phyloP scores from a whole-genome alignment of 2,797 vertebrate species.

The Pseudocheirus occidentalis region DNA sequence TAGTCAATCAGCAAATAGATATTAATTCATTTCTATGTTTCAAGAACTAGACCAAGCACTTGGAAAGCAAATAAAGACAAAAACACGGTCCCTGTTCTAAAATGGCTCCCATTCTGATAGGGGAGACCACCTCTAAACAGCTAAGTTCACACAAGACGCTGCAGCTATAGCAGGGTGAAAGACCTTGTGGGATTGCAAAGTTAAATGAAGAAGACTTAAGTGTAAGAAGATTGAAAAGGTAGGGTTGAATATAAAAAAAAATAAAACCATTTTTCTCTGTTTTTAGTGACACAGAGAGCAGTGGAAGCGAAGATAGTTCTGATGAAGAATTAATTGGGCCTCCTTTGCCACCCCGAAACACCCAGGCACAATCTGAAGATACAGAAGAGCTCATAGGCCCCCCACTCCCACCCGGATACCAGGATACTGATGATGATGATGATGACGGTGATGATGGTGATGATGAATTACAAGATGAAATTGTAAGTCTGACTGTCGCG shows the following conservation, averaged over 20 bases:
- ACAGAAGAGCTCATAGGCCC: conserved; percentile 85
- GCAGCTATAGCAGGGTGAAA: not conserved
- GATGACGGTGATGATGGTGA: conserved; percentile 84
- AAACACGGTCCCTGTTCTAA: not conserved
- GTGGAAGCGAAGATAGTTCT: conserved; percentile 85
- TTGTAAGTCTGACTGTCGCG: conserved; percentile 82
- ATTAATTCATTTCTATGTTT: not conserved
- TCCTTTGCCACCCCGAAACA: conserved; percentile 80
- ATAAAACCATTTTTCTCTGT: conserved; percentile 60
- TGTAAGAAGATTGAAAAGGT: conserved; percentile 4
- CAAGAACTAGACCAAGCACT: not conserved
- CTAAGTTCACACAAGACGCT: not conserved
- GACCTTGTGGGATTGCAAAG: not conserved
- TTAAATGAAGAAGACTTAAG: not conserved
- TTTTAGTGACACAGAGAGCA: conserved; percentile 73
- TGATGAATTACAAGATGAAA: conserved; percentile 83
- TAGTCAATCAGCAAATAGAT: not conserved
- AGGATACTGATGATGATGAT: conserved; percentile 78
- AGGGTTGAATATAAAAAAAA: not conserved
- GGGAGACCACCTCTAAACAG: not conserved
- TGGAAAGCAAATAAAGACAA: not conserved
- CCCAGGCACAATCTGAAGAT: conserved; percentile 61
- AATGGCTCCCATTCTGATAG: not conserved
- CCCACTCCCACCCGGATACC: conserved; percentile 88
- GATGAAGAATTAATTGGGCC: conserved; percentile 88